Percentiles rank a stretch among this genome's conserved stretches.
Conservation (phyloP, 2,113 vertebrate genomes). For the Baryphthengus martii region DNA sequence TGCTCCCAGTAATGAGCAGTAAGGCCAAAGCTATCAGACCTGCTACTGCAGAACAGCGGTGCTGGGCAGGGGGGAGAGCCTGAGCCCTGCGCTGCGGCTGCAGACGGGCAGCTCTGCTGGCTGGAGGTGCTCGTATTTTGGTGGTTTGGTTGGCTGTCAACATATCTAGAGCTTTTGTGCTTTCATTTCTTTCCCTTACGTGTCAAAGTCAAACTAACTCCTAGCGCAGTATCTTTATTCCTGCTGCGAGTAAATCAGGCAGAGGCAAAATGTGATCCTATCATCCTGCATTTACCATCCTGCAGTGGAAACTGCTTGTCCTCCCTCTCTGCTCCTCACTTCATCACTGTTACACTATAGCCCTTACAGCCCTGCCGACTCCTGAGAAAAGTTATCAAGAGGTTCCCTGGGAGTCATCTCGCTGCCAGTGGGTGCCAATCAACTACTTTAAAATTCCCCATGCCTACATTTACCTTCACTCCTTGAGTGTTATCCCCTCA, state of each 20-base stretch:
- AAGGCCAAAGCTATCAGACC: background rate
- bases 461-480: background rate
- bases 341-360: background rate
- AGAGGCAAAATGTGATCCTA: conserved; percentile 13
- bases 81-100: background rate
- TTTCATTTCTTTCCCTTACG: background rate
- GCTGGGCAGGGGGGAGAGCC: background rate
- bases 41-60: background rate
- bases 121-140: background rate
- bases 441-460: background rate
- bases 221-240: background rate
- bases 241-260: conserved; percentile 23
- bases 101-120: background rate
- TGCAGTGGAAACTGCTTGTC: background rate
- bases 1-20: background rate
- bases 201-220: conserved; percentile 21
- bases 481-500: background rate
- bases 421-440: background rate
- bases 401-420: background rate
- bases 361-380: background rate
- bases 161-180: background rate
- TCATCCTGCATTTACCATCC: background rate
- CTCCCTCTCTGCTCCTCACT: background rate
- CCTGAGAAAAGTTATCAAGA: background rate
- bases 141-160: background rate